Base-by-base conservation (phyloP, 1,140 invertebrate species). In the Archivesica marissinica region DNA sequence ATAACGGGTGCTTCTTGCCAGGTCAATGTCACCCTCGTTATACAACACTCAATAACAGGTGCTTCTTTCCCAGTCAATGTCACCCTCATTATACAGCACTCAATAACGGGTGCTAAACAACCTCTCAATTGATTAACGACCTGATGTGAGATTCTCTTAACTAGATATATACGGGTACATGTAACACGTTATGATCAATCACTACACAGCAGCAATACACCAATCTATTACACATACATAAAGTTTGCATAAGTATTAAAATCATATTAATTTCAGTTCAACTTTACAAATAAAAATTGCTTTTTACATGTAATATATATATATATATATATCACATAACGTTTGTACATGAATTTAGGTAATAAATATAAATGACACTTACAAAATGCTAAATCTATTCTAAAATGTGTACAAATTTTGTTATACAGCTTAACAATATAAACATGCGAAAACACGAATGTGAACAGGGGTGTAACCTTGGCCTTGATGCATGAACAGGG, bases 301-400 rank as follows among this genome's bases (percentile, higher is more conserved):
- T 76, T 59, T 59, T 35, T 59, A 76, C 74, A 76, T 30, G 47
- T 75, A n/a, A n/a, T 56, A 38, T 76, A 74, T 74, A 59, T 76
- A 76, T 76, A n/a, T 56, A 38, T 76, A 74, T 74, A 59, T 76
- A 76, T 76, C 50, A 56, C 74, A 76, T 59, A 25, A 76, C 35
- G 20, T 39, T 76, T 56, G 30, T 76, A 59, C 52, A 76, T 59
- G 52, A 56, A 59, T n/a, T n/a, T 33, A 52, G 33, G 6, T 74
- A 76, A 76, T 76, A 76, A 76, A 76, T 76, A 76, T 52, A 76
- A 30, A 76, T 76, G 47, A 76, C 44, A 33, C 17, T n/a, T 76
- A 76, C 74, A 59, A 76, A 56, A 59, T 56, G 47, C 13, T 39
- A 56, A 59, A 56, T 76, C 50, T 76, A 76, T 52, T 56, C 50